phyloP scores from a whole-genome alignment of 1,140 invertebrate species.

The Hypsibius dujardini region DNA sequence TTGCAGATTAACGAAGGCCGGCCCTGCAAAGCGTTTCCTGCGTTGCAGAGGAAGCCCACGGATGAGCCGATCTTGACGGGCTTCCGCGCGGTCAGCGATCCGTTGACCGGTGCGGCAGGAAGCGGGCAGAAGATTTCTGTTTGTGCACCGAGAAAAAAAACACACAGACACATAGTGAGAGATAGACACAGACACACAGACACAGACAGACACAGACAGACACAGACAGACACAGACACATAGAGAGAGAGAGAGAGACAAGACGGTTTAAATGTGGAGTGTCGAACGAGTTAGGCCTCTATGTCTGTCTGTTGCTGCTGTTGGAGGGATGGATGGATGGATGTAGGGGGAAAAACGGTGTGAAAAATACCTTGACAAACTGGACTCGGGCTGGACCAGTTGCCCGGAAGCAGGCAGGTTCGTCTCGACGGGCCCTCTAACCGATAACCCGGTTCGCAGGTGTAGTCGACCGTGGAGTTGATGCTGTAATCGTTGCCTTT shows the following conservation, averaged over 20 bases:
- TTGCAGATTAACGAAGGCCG: not conserved
- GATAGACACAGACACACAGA: not conserved
- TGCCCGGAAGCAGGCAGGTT: not conserved
- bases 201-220: no score
- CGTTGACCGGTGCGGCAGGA: conserved; percentile 3
- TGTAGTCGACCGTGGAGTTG: conserved; percentile 3
- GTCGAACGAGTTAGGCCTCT: no score
- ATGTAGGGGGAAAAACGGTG: no score
- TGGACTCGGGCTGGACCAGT: not conserved
- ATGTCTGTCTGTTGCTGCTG: no score
- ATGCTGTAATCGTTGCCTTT: not conserved
- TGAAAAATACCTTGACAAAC: not conserved
- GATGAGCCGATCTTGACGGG: conserved; percentile 12
- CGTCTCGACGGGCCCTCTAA: not conserved
- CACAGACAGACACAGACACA: no score
- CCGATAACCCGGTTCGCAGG: conserved; percentile 10
- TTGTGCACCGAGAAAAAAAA: not conserved
- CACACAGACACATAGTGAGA: not conserved
- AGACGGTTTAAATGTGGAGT: no score
- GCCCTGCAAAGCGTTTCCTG: not conserved
- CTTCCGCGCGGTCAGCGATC: not conserved
- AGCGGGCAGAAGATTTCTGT: conserved; percentile 12
- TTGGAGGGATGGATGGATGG: no score
- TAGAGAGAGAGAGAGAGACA: no score
- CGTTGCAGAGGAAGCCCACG: not conserved